Base-by-base conservation (phyloP, 2,888 invertebrate genomes). In the Synergus laeviventris region DNA sequence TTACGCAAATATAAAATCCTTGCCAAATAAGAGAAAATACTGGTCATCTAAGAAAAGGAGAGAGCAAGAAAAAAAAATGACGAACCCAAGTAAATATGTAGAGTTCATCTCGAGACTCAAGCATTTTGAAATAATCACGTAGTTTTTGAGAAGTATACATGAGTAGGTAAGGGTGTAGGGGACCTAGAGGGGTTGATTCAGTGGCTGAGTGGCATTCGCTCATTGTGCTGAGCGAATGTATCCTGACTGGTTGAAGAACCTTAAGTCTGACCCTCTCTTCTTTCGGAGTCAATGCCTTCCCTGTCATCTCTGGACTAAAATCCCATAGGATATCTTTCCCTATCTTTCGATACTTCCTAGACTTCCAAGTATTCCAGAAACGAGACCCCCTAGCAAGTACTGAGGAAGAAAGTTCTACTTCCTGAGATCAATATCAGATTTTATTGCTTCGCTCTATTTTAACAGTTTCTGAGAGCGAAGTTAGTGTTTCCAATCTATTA, bases 91-190 rank as follows among this genome's bases (percentile, higher is more conserved):
- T 21, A 42, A 61, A 70, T 18, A 60, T 64, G 56, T 62, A 75
- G 75, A 76, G 78, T 82, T 87, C 84, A 81, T 85, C 86, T 83
- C 81, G 78, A 83, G 84, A 78, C 81, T 84, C 78, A 79, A 86
- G 86, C 84, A 84, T 88, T 88, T 87, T 86, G 83, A 86, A 89
- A 87, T 88, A 88, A 88, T 88, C 88, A 88, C 88, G 87, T 87
- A 87, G 86, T 84, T 86, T 88, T 86, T 81, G 81, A 84, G 84
- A 84, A 84, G 85, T 86, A 83, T 77, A 77, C 78, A 78, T 76
- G 81, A 78, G 77, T 77, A 76, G 64, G 80, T 62, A 74, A 76
- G 45, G 64, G 21, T 21, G 70, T 74, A 39, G 74, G 78, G 82
- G 81, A 75, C 76, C 75, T 60, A 78, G 82, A 81, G 78, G 84